Percentiles rank a stretch among this genome's conserved stretches.
These are phyloP conservation scores for Tanypteryx hageni DNA, from an alignment of 2,888 invertebrate genomes.

Conservation along the genomic window DNA sequence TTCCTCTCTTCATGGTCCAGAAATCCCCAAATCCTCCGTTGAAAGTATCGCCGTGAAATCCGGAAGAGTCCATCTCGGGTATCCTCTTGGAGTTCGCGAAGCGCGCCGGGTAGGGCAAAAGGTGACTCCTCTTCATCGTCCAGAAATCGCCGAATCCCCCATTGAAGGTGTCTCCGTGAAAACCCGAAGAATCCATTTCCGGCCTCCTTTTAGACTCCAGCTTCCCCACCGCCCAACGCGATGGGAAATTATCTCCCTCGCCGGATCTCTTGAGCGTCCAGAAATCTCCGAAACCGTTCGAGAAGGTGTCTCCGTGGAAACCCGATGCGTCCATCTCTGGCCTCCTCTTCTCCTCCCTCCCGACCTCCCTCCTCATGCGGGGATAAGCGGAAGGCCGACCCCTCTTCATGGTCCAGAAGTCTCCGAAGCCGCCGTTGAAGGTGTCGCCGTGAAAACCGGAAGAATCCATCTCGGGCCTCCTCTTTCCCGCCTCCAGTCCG, in stretches of 20 bases:
- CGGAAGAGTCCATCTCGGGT: conserved; percentile 71
- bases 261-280: conserved; percentile 70
- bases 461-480: conserved; percentile 71
- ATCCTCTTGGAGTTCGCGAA: conserved; percentile 67
- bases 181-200: conserved; percentile 71
- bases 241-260: too few species aligned
- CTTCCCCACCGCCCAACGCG: conserved; percentile 31
- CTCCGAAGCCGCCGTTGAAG: conserved; percentile 72
- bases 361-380: background rate
- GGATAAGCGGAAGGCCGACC: background rate
- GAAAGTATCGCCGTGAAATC: conserved; percentile 72
- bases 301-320: conserved; percentile 72
- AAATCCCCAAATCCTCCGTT: conserved; percentile 71
- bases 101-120: background rate
- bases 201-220: conserved; percentile 69
- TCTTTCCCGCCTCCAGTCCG: background rate
- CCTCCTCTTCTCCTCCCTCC: conserved; percentile 67
- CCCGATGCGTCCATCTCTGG: conserved; percentile 71
- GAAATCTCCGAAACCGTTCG: conserved; percentile 71
- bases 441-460: conserved; percentile 73
- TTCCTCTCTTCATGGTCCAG: conserved; percentile 69
- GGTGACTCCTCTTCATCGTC: conserved; percentile 69
- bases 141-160: conserved; percentile 72
- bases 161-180: conserved; percentile 72
- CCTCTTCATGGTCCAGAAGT: conserved; percentile 71